Evolutionary conservation across 1,140 invertebrate genomes (phyloP).

Genomic region (Drosophila biarmipes): DNA sequence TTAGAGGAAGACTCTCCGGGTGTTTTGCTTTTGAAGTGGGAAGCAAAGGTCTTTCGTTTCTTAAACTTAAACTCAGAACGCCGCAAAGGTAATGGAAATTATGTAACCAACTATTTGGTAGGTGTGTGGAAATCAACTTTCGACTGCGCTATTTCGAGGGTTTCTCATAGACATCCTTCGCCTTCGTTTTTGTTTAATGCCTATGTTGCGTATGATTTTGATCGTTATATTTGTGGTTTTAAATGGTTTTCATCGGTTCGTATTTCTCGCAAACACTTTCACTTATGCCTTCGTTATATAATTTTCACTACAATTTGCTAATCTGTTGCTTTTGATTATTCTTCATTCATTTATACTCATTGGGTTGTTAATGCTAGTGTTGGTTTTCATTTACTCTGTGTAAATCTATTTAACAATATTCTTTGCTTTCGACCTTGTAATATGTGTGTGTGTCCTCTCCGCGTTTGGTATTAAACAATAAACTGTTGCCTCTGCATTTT

Average conservation of each 20-base stretch:
- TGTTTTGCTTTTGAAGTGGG: conserved; percentile 66
- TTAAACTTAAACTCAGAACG: conserved; percentile 46
- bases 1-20: conserved; percentile 74
- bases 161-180: conserved; percentile 19
- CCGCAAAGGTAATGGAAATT: conserved; percentile 36
- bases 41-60: conserved; percentile 51
- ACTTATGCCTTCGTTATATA: conserved; percentile 52
- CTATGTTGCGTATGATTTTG: conserved; percentile 50
- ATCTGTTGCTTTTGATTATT: conserved; percentile 78
- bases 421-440: conserved; percentile 71
- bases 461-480: conserved; percentile 73
- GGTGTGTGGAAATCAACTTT: conserved; percentile 38
- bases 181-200: conserved; percentile 20
- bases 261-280: conserved; percentile 23
- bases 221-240: conserved; percentile 48
- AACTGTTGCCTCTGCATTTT: conserved; percentile 66
- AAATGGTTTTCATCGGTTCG: conserved; percentile 17
- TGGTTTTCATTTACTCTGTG: conserved; percentile 42
- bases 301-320: conserved; percentile 70
- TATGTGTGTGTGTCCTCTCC: conserved; percentile 64
- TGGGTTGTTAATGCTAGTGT: conserved; percentile 52
- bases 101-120: conserved; percentile 21
- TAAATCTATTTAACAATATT: conserved; percentile 81
- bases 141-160: conserved; percentile 57
- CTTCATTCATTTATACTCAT: conserved; percentile 58